A percentile compares a stretch with the other conserved stretches of the same genome.
Conservation (phyloP, 1,140 invertebrate genomes). For the Drosophila ananassae region DNA sequence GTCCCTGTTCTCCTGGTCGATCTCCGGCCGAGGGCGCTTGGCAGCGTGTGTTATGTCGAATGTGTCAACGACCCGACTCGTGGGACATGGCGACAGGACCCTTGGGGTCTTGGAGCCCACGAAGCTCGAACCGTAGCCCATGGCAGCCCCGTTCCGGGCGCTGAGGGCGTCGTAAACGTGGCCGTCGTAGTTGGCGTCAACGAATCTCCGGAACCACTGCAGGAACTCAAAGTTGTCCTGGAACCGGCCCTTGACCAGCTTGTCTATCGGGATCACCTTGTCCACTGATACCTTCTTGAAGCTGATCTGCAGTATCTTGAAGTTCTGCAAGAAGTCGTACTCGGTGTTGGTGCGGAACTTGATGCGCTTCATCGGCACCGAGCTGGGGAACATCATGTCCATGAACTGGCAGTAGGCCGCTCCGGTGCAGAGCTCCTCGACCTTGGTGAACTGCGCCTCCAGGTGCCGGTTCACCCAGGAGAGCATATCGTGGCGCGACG, state of each 20-base stretch:
- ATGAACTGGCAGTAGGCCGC: slow-evolving; percentile 99
- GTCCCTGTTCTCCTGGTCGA: background rate
- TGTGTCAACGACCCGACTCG: background rate
- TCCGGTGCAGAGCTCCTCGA: slow-evolving; percentile 97
- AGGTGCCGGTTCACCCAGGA: slow-evolving; percentile 99
- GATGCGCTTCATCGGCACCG: slow-evolving; percentile 96
- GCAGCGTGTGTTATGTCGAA: no score
- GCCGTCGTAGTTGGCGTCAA: slow-evolving; percentile 24
- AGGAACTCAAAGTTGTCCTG: slow-evolving; percentile 99
- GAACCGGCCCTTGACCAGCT: slow-evolving; percentile 98
- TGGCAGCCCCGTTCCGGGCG: background rate
- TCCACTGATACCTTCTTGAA: slow-evolving; percentile 99
- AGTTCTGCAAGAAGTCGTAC: slow-evolving; percentile 99
- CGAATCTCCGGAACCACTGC: slow-evolving; percentile 98
- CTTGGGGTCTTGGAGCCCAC: background rate
- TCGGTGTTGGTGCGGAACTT: slow-evolving; percentile 99
- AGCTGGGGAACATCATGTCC: slow-evolving; percentile 99
- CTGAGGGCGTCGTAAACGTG: background rate
- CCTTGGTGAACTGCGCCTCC: slow-evolving; percentile 96
- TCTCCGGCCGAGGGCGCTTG: background rate
- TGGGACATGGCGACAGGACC: background rate
- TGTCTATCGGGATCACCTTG: slow-evolving; percentile 99
- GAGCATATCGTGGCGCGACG: slow-evolving; percentile 99
- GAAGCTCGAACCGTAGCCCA: background rate
- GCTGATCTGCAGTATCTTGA: slow-evolving; percentile 97